These are phyloP conservation scores for Leptobrachium ailaonicum DNA, from an alignment of 2,113 vertebrate genomes.

Conservation along the genomic window DNA sequence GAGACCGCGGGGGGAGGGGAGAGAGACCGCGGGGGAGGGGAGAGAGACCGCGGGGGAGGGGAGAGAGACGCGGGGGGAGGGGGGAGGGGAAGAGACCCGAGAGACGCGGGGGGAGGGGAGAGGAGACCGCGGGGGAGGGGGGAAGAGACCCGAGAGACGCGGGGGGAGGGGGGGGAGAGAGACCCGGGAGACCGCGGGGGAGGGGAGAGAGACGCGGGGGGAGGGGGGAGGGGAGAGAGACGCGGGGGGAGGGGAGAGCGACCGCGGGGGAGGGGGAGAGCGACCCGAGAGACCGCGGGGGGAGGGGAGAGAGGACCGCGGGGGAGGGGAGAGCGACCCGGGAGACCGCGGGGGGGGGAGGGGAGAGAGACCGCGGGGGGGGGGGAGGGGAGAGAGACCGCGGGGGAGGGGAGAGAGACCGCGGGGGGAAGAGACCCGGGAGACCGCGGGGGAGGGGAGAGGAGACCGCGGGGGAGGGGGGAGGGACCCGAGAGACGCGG, in stretches of 20 bases:
- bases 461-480: accelerated
- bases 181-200: too few species aligned
- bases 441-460: background rate
- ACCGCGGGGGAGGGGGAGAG: accelerated
- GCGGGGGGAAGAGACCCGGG: background rate
- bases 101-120: background rate
- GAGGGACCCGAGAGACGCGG: too few species aligned
- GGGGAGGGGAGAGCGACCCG: background rate
- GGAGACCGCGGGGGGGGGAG: background rate
- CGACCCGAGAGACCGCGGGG: background rate
- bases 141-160: too few species aligned
- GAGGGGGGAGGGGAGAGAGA: too few species aligned
- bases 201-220: background rate
- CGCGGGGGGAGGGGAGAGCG: too few species aligned
- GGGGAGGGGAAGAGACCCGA: too few species aligned
- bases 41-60: background rate
- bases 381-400: too few species aligned
- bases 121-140: too few species aligned
- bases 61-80: too few species aligned
- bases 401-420: too few species aligned
- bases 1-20: accelerated
- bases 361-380: accelerated
- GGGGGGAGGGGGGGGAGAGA: background rate
- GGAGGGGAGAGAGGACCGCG: too few species aligned
- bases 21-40: background rate